Evolutionary conservation across 1,140 invertebrate genomes (phyloP).

Genomic region (Papilio machaon): DNA sequence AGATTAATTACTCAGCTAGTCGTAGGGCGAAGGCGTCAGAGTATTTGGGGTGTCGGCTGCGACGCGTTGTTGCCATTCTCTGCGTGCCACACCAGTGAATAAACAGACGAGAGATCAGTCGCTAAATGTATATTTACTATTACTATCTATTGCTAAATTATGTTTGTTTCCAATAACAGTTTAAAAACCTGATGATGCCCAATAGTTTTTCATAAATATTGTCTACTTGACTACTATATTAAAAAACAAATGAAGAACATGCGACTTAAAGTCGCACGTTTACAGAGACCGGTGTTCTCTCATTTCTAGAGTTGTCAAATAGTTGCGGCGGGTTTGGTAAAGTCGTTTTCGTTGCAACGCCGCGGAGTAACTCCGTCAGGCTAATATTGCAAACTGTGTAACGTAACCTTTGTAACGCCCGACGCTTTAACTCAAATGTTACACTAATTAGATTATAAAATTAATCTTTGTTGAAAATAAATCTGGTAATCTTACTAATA

Average conservation of each 20-base stretch:
- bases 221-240: no score
- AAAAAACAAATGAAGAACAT: background rate
- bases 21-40: constrained; percentile 44
- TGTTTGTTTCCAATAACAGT: no score
- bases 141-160: no score
- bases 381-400: background rate
- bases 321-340: constrained; percentile 53
- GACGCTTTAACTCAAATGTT: background rate
- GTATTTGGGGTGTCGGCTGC: constrained; percentile 51
- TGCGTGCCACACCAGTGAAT: constrained; percentile 41
- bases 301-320: constrained; percentile 58
- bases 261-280: constrained; percentile 44
- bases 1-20: constrained; percentile 69
- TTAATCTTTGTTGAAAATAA: no score
- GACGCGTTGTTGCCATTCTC: constrained; percentile 64
- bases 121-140: background rate
- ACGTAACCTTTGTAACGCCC: background rate
- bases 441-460: background rate
- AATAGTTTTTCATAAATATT: no score
- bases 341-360: constrained; percentile 44
- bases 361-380: constrained; percentile 26
- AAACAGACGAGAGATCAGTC: constrained; percentile 11
- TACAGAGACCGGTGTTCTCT: constrained; percentile 44
- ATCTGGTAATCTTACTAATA: no score
- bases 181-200: no score